These are phyloP conservation scores for Augochlora pura DNA, from an alignment of 1,140 invertebrate genomes.

Conservation along the genomic window DNA sequence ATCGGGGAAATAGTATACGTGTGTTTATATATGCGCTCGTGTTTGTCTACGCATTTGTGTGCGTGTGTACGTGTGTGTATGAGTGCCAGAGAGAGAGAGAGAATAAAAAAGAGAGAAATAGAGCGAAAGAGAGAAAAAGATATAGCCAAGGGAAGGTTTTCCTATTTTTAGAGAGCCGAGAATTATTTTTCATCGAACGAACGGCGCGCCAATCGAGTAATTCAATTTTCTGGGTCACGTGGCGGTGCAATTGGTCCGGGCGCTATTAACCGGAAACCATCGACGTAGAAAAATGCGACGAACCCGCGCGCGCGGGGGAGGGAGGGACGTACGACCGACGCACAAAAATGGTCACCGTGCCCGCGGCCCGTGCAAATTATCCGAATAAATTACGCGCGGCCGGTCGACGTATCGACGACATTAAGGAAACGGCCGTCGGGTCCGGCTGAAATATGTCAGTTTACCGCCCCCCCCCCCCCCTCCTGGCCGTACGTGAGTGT, in stretches of 20 bases:
- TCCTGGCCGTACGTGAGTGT: conserved; percentile 15
- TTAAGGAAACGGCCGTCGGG: conserved; percentile 39
- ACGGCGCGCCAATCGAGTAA: not conserved
- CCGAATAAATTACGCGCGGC: not conserved
- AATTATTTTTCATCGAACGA: not conserved
- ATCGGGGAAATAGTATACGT: no score
- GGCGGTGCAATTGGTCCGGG: not conserved
- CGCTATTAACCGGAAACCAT: not conserved
- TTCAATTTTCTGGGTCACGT: conserved; percentile 20
- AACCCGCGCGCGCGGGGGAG: no score
- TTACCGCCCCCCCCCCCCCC: conserved; percentile 13
- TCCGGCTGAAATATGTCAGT: conserved; percentile 34
- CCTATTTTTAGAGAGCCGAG: not conserved
- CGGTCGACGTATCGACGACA: conserved; percentile 13
- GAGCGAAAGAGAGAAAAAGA: not conserved
- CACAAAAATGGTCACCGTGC: not conserved
- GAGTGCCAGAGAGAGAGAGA: no score
- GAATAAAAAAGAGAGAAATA: not conserved
- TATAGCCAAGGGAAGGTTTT: not conserved
- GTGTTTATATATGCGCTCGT: no score
- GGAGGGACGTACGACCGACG: not conserved
- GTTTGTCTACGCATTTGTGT: no score
- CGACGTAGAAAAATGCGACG: not conserved
- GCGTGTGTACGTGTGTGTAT: no score
- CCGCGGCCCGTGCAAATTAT: not conserved